Base-by-base conservation (phyloP, 1,140 invertebrate species). In the Bicyclus anynana region DNA sequence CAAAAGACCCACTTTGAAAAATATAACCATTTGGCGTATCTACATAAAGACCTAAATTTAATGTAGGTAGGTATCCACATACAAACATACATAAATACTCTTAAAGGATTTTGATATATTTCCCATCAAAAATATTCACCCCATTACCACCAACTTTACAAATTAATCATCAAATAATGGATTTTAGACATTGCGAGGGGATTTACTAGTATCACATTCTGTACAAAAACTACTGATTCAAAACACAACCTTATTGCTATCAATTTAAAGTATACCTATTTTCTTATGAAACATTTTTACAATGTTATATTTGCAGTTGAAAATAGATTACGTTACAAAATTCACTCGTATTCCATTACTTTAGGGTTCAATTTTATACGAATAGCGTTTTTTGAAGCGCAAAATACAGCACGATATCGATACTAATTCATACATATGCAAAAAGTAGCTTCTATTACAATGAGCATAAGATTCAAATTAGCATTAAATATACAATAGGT, bases 91-190 rank as follows among this genome's bases (percentile, higher is more conserved):
- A 23, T 23, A 23, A 4, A 4, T 7, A 23, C 23, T 23, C 23
- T 23, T 35, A 35, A 12, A 35, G 12, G 29, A 35, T 35, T 35
- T 5, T 35, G 2, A 35, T 35, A 35, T n/a, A 35, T 2, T 35
- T 35, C 29, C 29, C 29, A 35, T 35, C n/a, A 16, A 10, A 40
- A 44, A 42, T 58, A 58, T 46, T 44, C 27, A 58, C 29, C 49
- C 48, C 37, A 51, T 44, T 26, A 46, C 29, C 48, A 46, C 38
- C 5, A 48, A 38, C 33, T 71, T 72, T 67, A 74, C 69, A 72
- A 74, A 74, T 74, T 74, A 74, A 74, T 74, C 59, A 69, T 46
- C 50, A 61, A 62, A 63, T 55, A 65, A 65, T 65, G 57, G 52
- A 60, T 40, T 66, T 48, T 35, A 44, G 12, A 9, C 50, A 21